phyloP scores from a whole-genome alignment of 2,113 vertebrate species.

The Gymnogyps californianus region DNA sequence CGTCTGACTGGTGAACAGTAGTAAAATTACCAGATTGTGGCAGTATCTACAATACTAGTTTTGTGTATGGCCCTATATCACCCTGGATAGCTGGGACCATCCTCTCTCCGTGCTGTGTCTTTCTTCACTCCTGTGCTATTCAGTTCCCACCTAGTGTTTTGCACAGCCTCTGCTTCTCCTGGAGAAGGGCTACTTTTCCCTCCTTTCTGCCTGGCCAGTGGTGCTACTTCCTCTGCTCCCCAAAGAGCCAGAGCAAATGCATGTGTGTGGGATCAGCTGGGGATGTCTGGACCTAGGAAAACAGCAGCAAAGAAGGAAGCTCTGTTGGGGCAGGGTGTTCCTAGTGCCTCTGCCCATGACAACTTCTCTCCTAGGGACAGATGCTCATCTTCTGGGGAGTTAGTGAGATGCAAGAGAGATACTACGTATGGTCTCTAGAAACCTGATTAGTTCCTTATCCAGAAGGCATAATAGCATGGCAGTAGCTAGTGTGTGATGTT shows the following conservation, averaged over 20 bases:
- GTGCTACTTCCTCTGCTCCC: background rate
- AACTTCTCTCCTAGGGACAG: background rate
- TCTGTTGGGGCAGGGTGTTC: background rate
- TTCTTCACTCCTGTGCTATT: background rate
- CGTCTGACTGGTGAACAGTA: background rate
- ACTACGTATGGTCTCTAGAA: background rate
- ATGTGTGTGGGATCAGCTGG: background rate
- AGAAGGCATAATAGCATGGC: background rate
- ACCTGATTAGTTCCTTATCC: background rate
- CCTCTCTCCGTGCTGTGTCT: background rate
- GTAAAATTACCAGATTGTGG: background rate
- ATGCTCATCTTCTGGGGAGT: background rate
- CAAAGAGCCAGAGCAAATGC: background rate
- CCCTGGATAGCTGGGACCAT: background rate
- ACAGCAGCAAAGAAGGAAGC: background rate
- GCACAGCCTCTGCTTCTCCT: background rate
- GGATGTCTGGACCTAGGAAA: no score
- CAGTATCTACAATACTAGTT: background rate
- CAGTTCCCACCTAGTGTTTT: background rate
- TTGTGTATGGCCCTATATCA: fast-evolving
- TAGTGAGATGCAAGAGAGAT: background rate
- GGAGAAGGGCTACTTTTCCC: background rate
- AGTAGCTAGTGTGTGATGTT: background rate
- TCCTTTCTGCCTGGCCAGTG: background rate
- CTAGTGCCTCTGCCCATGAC: background rate